phyloP scores from a whole-genome alignment of 1,140 invertebrate species.

The Apis laboriosa region DNA sequence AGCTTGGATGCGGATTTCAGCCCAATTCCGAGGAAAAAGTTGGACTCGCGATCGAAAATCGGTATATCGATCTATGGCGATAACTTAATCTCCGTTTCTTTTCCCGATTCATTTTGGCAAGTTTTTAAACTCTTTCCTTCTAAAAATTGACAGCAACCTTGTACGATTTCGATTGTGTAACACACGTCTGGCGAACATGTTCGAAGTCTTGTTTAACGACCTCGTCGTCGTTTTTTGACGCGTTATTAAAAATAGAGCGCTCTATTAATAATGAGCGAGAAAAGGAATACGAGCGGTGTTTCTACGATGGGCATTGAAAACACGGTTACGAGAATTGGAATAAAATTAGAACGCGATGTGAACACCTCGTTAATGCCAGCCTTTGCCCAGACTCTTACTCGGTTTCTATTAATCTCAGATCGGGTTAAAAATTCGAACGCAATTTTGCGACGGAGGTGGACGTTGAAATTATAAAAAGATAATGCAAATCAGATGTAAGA shows the following conservation, averaged over 20 bases:
- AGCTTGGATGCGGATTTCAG: no score
- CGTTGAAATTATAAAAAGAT: no score
- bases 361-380: background rate
- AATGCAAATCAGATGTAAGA: no score
- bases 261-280: slow-evolving; percentile 15
- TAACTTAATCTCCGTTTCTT: slow-evolving; percentile 17
- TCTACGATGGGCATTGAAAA: background rate
- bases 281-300: background rate
- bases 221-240: slow-evolving; percentile 19
- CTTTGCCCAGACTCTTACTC: no score
- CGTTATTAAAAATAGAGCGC: slow-evolving; percentile 26
- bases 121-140: background rate
- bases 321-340: background rate
- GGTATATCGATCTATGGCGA: slow-evolving; percentile 20
- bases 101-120: background rate
- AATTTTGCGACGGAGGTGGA: background rate
- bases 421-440: background rate
- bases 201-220: background rate
- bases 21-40: background rate
- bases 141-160: background rate
- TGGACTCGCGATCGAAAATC: background rate
- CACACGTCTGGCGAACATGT: background rate
- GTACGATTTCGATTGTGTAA: background rate
- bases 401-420: background rate
- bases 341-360: slow-evolving; percentile 15